phyloP scores from a whole-genome alignment of 2,888 invertebrate genomes.

The Mycalesis mineus region DNA sequence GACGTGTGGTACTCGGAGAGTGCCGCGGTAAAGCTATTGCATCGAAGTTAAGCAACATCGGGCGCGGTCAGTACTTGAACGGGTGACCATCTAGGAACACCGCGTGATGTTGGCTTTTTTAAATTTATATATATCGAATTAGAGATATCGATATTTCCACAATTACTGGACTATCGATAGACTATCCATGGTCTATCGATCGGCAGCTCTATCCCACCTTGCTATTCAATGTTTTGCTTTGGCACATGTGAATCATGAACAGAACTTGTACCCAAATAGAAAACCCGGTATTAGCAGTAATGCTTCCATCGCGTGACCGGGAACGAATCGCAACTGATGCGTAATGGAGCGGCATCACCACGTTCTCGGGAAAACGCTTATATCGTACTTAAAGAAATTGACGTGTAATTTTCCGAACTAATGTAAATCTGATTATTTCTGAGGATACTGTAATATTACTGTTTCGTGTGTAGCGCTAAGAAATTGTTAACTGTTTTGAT shows the following conservation, averaged over 20 bases:
- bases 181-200: too few species aligned
- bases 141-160: too few species aligned
- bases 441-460: constrained; percentile 4
- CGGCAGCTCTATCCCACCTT: too few species aligned
- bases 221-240: not conserved
- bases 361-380: constrained; percentile 62
- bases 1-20: too few species aligned
- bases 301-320: constrained; percentile 70
- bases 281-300: constrained; percentile 56
- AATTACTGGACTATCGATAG: too few species aligned
- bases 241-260: not conserved
- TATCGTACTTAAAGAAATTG: constrained; percentile 59
- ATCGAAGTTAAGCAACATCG: too few species aligned
- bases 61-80: too few species aligned
- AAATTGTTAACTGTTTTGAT: not conserved
- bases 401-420: constrained; percentile 37
- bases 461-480: constrained; percentile 1
- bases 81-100: too few species aligned
- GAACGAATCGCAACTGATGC: constrained; percentile 70
- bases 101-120: too few species aligned
- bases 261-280: constrained; percentile 30
- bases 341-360: constrained; percentile 73
- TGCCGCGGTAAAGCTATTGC: too few species aligned
- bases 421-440: constrained; percentile 57
- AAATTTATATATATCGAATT: too few species aligned